Evolutionary conservation across 2,888 invertebrate genomes (phyloP), one percentile per base, ranked within the genome.

Genomic region (Epistrophella euchroma): DNA sequence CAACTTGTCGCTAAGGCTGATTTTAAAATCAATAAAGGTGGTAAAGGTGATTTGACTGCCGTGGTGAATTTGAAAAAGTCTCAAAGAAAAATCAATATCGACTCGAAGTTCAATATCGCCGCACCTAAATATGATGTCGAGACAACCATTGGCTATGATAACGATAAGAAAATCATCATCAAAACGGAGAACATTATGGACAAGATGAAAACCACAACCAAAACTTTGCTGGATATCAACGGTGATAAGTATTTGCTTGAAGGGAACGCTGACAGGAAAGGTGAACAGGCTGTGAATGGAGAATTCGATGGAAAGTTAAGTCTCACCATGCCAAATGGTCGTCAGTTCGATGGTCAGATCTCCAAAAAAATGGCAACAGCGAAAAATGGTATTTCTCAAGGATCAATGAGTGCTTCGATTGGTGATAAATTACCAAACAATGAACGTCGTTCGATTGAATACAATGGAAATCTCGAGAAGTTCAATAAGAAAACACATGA

Each of bases 141-240:
- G 60, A 89, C 95, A 0, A 95, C 95, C 58, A 70, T 97, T 4
- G 94, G 93, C 88, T 94, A 96, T 37, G 95, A 96, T 90, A 95
- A 95, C 55, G 94, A 93, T 55, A 95, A 96, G 89, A 95, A 95
- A 88, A 88, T 97, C 4, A 94, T 94, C 78, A 89, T 96, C 47
- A 94, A 94, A 40, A 96, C 96, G 0, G 93, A 94, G 86, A 94
- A 94, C 73, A 94, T 94, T 85, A 88, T 93, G 0, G 94, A 91
- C 92, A 40, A 93, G 6, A 92, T 93, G 9, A 92, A 93, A 1
- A 52, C 96, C 0, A 94, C 95, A 28, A 94, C 96, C 1, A 96
- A 95, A 89, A 95, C 94, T 88, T 89, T 92, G 1, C 83, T 94
- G 0, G 93, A 94, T 52, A 80, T 94, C 4, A 90, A 93, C 2